A percentile compares a stretch with the other conserved stretches of the same genome.
Conservation (phyloP, 1,140 invertebrate species). For the Drosophila ironensis region DNA sequence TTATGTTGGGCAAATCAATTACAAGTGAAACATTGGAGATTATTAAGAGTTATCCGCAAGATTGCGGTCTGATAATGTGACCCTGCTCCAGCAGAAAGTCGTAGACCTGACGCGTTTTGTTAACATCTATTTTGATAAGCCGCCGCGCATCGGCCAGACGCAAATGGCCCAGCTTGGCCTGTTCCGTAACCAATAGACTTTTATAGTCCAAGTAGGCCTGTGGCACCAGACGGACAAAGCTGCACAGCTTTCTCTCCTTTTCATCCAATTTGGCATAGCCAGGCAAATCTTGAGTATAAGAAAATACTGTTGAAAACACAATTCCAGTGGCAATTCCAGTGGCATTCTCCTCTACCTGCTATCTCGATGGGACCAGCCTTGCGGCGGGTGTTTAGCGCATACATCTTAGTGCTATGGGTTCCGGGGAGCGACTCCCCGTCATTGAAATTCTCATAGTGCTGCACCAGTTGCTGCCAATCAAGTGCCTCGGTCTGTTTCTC, state of each 20-base stretch:
- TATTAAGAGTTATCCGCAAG: slow-evolving; percentile 37
- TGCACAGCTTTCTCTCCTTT: slow-evolving; percentile 90
- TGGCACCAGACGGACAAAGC: slow-evolving; percentile 88
- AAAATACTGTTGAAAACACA: too few species aligned
- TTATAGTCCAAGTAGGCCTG: slow-evolving; percentile 90
- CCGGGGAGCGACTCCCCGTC: slow-evolving; percentile 26
- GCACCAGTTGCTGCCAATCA: slow-evolving; percentile 81
- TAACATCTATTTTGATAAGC: slow-evolving; percentile 95
- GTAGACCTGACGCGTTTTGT: slow-evolving; percentile 95
- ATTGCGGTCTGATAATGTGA: slow-evolving; percentile 85
- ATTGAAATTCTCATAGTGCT: slow-evolving; percentile 49
- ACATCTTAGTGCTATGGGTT: slow-evolving; percentile 65
- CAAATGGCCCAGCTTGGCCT: slow-evolving; percentile 87
- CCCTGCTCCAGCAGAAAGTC: slow-evolving; percentile 90
- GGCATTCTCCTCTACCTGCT: too few species aligned
- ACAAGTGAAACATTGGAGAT: slow-evolving; percentile 56
- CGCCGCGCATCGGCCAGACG: slow-evolving; percentile 90
- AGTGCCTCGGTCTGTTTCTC: slow-evolving; percentile 70
- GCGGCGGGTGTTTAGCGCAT: slow-evolving; percentile 48
- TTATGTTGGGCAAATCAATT: slow-evolving; percentile 30
- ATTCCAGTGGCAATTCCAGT: too few species aligned
- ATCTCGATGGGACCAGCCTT: slow-evolving; percentile 86
- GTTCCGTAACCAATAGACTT: slow-evolving; percentile 88
- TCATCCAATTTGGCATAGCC: slow-evolving; percentile 89
- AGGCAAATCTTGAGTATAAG: slow-evolving; percentile 85